Evolutionary conservation across 2,113 vertebrate species (phyloP).

Genomic region (Bujurquina vittata): DNA sequence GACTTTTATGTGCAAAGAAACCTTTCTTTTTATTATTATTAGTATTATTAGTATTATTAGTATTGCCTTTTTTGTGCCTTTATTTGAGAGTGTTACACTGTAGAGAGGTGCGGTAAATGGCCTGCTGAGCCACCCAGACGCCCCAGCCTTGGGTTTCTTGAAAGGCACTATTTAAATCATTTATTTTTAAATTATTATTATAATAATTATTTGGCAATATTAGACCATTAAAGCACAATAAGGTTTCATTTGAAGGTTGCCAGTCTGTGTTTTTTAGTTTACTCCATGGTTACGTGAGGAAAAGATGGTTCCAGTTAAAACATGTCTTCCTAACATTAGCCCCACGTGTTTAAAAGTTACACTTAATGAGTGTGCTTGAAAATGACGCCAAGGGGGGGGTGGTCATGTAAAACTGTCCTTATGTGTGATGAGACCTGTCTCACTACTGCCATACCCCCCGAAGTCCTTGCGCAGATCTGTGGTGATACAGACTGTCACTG

Average conservation of each 20-base stretch:
- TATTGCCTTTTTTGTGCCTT: too few relatives aligned
- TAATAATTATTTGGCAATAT: neutral
- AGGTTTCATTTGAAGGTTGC: neutral
- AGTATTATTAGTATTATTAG: too few relatives aligned
- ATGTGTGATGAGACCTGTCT: neutral
- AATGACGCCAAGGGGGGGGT: neutral
- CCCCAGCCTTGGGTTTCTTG: neutral
- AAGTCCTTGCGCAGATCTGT: too few relatives aligned
- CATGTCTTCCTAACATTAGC: too few relatives aligned
- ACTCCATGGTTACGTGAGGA: neutral
- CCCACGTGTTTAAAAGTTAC: neutral
- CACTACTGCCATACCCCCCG: neutral
- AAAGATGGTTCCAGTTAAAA: neutral
- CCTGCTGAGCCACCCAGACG: too few relatives aligned
- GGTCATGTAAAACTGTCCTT: too few relatives aligned
- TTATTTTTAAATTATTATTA: neutral
- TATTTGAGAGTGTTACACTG: too few relatives aligned
- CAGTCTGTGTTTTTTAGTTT: neutral
- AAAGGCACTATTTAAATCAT: neutral
- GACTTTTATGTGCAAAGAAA: neutral
- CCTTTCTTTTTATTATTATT: too few relatives aligned
- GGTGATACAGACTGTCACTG: neutral
- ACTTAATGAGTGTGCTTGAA: neutral
- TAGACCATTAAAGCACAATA: too few relatives aligned
- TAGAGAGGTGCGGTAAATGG: too few relatives aligned